These are phyloP conservation scores for Chondrosia reniformis DNA, from an alignment of 37 sponge, comb jelly and placozoan species.

Conservation along the genomic window DNA sequence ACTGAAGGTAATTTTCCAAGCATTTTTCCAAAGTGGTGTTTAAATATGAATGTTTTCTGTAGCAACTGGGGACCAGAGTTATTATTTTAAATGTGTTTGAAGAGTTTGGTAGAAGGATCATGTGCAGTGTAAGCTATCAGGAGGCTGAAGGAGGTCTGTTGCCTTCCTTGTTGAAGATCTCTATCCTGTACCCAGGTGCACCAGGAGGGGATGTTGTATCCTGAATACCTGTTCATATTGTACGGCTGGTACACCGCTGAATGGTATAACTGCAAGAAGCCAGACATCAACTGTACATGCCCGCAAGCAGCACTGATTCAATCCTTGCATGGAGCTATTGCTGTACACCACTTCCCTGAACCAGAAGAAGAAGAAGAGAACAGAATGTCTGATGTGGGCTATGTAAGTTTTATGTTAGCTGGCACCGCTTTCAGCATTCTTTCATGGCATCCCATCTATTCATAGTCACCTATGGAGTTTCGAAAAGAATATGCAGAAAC, in stretches of 20 bases:
- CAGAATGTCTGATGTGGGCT: slow-evolving; percentile 35
- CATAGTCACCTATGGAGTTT: slow-evolving; percentile 35
- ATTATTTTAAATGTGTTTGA: slow-evolving; percentile 53
- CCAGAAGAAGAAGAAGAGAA: not conserved
- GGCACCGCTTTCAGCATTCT: too few species aligned
- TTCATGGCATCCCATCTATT: not conserved
- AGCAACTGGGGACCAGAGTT: slow-evolving; percentile 40
- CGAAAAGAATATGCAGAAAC: slow-evolving; percentile 6
- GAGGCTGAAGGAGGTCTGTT: not conserved
- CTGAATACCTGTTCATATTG: slow-evolving; percentile 30
- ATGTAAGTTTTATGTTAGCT: slow-evolving; percentile 51
- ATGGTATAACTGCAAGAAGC: slow-evolving; percentile 24
- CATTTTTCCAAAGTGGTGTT: too few species aligned
- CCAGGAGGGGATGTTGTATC: slow-evolving; percentile 30
- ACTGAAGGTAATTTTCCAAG: too few species aligned
- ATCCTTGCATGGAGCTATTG: slow-evolving; percentile 3
- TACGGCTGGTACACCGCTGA: slow-evolving; percentile 46
- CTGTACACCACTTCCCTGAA: slow-evolving; percentile 46
- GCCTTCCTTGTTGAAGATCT: not conserved
- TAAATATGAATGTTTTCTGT: not conserved
- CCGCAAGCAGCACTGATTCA: not conserved
- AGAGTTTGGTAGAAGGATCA: slow-evolving; percentile 23
- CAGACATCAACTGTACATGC: not conserved
- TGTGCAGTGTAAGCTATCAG: slow-evolving; percentile 35
- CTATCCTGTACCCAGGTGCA: slow-evolving; percentile 21